Base-by-base conservation (phyloP, 2,888 invertebrate genomes). In the Mamestra brassicae region DNA sequence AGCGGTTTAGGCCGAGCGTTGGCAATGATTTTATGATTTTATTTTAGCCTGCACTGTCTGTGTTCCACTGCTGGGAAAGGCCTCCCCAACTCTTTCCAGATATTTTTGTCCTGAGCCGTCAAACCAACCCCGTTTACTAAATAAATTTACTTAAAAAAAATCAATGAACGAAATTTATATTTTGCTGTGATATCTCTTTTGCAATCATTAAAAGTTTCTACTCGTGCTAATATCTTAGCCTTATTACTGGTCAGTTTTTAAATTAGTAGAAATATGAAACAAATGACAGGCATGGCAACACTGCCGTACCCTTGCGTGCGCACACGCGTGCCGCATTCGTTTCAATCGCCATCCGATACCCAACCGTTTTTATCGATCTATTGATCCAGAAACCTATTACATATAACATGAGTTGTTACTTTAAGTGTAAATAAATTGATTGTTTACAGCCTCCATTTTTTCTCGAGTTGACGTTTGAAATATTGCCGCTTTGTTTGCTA, bases 331-430 rank as follows among this genome's bases (percentile, higher is more conserved):
- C 68, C 66, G 74, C 80, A 81, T 84, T 81, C 66, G 65, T 78
- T 79, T 76, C 74, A 74, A 71, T 80, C 64, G 79, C 72, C 78
- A 77, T 80, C 65, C 60, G 62, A 74, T 63, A 77, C 71, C 66
- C n/a, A n/a, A 64, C 36, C 58, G 62, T 82, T 87, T 85, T 84
- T 87, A 87, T 84, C 66, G 77, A 76, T 78, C 71, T 75, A 70
- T 82, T 76, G 75, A 80, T 77, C 63, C 62, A 71, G 64, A 72
- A 71, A 76, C 72, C 70, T 77, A 61, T 79, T 80, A 80, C 68
- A 78, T 77, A 62, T 74, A 75, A 79, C 74, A 77, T 76, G 76
- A 84, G 71, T 67, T 34, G 70, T 60, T 81, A 57, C 57, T 71
- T 58, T 34, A 60, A 83, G 63, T 71, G 74, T 72, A 66, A 71